phyloP scores from a whole-genome alignment of 2,113 vertebrate species.

The Campylomormyrus tamandua region DNA sequence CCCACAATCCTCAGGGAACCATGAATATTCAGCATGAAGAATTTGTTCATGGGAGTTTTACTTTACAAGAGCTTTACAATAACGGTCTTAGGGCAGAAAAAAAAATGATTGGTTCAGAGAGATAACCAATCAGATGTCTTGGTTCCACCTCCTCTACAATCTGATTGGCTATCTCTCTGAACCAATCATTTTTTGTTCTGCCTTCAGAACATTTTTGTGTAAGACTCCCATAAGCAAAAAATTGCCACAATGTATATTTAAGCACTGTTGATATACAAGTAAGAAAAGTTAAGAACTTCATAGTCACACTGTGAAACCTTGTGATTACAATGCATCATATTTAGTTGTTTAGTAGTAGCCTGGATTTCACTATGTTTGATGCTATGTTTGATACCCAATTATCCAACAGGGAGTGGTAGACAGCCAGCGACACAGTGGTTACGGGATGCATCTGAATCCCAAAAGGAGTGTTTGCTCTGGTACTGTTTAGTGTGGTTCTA shows the following conservation, averaged over 20 bases:
- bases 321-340: not conserved
- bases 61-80: too few relatives aligned
- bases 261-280: not conserved
- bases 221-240: not conserved
- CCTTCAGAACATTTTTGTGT: too few relatives aligned
- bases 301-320: not conserved
- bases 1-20: not conserved
- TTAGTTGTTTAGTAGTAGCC: not conserved
- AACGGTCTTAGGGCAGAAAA: too few relatives aligned
- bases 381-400: not conserved
- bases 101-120: too few relatives aligned
- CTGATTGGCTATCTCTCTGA: too few relatives aligned
- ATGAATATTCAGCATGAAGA: not conserved
- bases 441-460: not conserved
- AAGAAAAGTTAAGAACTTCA: not conserved
- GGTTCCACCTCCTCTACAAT: too few relatives aligned
- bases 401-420: not conserved
- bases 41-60: too few relatives aligned
- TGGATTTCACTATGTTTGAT: not conserved
- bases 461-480: not conserved
- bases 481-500: not conserved
- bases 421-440: not conserved
- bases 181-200: too few relatives aligned
- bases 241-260: not conserved
- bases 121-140: too few relatives aligned